A percentile compares a stretch with the other conserved stretches of the same genome.
These are phyloP conservation scores for Meandrusa payeni DNA, from an alignment of 2,888 invertebrate species.

Conservation along the genomic window DNA sequence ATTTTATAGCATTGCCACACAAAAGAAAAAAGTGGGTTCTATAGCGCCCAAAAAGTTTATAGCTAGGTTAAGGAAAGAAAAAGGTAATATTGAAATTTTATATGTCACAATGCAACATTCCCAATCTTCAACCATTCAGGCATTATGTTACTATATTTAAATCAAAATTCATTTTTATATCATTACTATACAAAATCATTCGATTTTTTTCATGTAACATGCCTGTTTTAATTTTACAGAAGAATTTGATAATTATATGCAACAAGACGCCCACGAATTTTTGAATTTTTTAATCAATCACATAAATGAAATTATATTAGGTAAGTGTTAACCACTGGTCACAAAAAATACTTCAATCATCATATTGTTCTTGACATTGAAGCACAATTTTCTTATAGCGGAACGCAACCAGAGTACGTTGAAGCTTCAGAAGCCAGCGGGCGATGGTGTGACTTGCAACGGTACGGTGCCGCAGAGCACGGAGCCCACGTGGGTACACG, in stretches of 20 bases:
- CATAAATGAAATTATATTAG: slow-evolving; percentile 98
- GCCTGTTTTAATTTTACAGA: slow-evolving; percentile 82
- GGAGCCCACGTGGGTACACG: slow-evolving; percentile 99
- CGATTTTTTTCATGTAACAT: too few relatives aligned
- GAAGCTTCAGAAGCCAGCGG: slow-evolving; percentile 78
- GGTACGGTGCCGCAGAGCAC: slow-evolving; percentile 74
- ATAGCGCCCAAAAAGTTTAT: slow-evolving; percentile 99
- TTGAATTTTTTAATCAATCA: slow-evolving; percentile 99
- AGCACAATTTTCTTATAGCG: slow-evolving; percentile 65
- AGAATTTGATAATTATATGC: slow-evolving; percentile 99
- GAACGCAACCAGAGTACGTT: slow-evolving; percentile 88
- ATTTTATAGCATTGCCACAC: slow-evolving; percentile 99
- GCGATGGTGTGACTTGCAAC: slow-evolving; percentile 63
- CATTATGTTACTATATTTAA: too few relatives aligned
- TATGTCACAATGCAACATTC: too few relatives aligned
- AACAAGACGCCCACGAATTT: slow-evolving; percentile 99
- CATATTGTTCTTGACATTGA: too few relatives aligned
- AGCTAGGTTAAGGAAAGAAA: slow-evolving; percentile 97
- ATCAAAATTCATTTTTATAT: too few relatives aligned
- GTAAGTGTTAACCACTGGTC: slow-evolving; percentile 74
- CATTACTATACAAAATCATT: too few relatives aligned
- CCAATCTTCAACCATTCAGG: too few relatives aligned
- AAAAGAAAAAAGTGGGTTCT: slow-evolving; percentile 99
- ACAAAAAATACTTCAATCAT: too few relatives aligned
- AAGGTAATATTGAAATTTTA: slow-evolving; percentile 84